Base-by-base conservation (phyloP, 2,888 invertebrate species). In the Metopia argyrocephala region DNA sequence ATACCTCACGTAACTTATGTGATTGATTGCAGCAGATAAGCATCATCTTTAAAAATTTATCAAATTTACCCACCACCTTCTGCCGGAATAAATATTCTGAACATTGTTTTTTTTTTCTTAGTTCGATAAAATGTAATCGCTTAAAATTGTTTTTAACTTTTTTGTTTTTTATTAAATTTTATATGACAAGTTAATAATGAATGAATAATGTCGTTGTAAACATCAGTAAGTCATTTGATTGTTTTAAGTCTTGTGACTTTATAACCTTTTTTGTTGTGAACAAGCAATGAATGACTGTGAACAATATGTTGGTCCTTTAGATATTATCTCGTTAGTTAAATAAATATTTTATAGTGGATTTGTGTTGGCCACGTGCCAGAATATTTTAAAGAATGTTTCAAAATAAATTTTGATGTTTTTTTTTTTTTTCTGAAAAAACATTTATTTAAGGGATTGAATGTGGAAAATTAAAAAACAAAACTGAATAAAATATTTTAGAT, bases 111-210 rank as follows among this genome's bases (percentile, higher is more conserved):
- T 31, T 31, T 12, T 75, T 5, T 68, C 54, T 27, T 23, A 76
- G 31, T 85, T 85, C 86, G 86, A 89, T 87, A 86, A 85, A 87
- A 87, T 87, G 86, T 87, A 87, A 87, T 84, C 83, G 87, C 85
- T 86, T 87, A 52, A 52, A 57, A 71, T 31, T 52, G 61, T 73
- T n/a, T 56, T n/a, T n/a, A 52, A 57, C 65, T 31, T 52, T 57
- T 73, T n/a, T 56, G 6, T n/a, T 71, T 73, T 73, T 61, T 66
- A 73, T 66, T 78, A 78, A 23, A 76, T 76, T 71, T 80, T 68
- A 38, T 81, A 78, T 88, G 88, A 88, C 88, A 89, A 85, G 86
- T 86, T 88, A 87, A 89, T 88, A 88, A 86, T 86, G 86, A 81
- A 78, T 78, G 65, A 81, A 70, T 64, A 57, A 70, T 74, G 69